Evolutionary conservation across 1,140 invertebrate genomes (phyloP), one percentile per base, ranked within the genome.

Genomic region (Nixonia krombeini): DNA sequence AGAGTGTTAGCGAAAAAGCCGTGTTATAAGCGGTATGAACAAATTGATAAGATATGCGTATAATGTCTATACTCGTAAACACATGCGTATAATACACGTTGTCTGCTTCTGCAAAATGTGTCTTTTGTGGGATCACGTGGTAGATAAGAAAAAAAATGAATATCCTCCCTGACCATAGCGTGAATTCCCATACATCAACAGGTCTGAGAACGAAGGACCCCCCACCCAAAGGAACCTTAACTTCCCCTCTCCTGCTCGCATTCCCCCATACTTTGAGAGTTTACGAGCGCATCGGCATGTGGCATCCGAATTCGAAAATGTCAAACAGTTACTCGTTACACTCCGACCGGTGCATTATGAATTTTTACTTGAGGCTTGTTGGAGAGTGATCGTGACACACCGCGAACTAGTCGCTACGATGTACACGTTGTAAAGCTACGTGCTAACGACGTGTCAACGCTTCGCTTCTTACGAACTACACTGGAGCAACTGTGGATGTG

Each of bases 151-250:
- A 56, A 64, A 70, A 57, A 28, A 13, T 53, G 33, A 3, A 23
- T 23, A 58, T 62, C 57, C 58, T 58, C 41, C 61, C 64, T 38
- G 50, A 50, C 55, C 52, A 63, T 75, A 73, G 76, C 70, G 75
- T 82, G 75, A 83, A 85, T 85, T 84, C 81, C 80, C 80, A 81
- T 79, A 84, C 80, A 84, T 85, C 84, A 85, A 82, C 82, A 84
- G 77, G 83, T 85, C 83, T 79, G 70, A 75, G 74, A 66, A 59
- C 65, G 62, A 61, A 68, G 73, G 65, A 57, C 57, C 68, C 74
- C 83, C 69, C 72, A 59, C 67, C 70, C 53, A 35, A 58, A 65
- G 56, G 59, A 69, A 74, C 65, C 63, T 44, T 40, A 55, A 70
- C 55, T 61, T 57, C 75, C 73, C 74, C 76, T 67, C 74, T 75